Base-by-base conservation (phyloP, 2,113 vertebrate genomes). In the Sturnus vulgaris region DNA sequence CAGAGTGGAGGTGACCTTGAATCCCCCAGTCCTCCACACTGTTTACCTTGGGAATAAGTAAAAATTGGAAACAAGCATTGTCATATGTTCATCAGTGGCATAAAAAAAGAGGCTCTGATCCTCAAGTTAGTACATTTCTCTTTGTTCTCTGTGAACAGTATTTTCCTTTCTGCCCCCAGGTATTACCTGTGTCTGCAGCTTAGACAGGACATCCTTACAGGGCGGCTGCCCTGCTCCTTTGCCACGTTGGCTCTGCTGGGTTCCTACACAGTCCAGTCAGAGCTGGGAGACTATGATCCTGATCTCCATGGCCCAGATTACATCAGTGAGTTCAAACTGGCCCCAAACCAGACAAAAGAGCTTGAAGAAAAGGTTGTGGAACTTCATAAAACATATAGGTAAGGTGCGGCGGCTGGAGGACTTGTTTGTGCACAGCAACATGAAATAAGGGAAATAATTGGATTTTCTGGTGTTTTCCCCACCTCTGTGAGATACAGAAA, bases 151-250 rank as follows among this genome's bases (percentile, higher is more conserved):
- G 4, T 78, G 49, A 86, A 39, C 52, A 33, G 12, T 22, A 9
- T 72, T 92, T 64, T 87, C 75, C 23, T 55, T 21, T 57, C 82
- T 25, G 13, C 50, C 86, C 60, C 80, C 73, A 31, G 99, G 95
- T 99, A 99, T 92, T 99, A 99, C 95, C 97, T 99, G 75, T 99
- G 99, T 97, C 98, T 99, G 49, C 99, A 99, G 96, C 98, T 99
- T 63, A 98, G 99, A 33, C 98, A 99, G 84, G 99, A 99, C 97
- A 99, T 99, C 78, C 90, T 99, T 50, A 96, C 92, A 15, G 98
- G 99, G 27, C 97, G 98, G 7, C 98, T 99, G 81, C 99, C 99
- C 24, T 99, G 99, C 80, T 99, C 99, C 82, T 99, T 99, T 72
- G 99, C 99, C 8, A 99, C 99, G 5, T 97, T 99, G 96, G 99